Evolutionary conservation across 1,140 invertebrate genomes (phyloP).

Genomic region (Tetragonula clypearis): DNA sequence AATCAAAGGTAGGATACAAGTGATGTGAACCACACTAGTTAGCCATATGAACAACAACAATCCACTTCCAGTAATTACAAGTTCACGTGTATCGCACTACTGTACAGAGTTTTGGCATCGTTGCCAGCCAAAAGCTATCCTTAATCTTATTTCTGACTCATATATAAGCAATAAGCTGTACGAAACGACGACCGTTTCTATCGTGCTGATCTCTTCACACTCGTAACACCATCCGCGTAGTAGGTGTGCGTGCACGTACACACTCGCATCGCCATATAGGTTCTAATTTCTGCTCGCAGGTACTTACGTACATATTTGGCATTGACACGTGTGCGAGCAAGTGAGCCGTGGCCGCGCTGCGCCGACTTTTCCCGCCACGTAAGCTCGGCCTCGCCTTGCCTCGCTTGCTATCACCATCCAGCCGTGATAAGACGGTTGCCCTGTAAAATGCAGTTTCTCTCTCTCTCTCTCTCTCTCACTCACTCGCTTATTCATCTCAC

Average conservation of each 20-base stretch:
- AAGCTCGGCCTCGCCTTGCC: constrained; percentile 54
- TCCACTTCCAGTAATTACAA: no score
- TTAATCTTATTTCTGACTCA: not conserved
- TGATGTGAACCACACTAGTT: no score
- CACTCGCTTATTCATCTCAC: no score
- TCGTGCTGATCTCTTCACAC: not conserved
- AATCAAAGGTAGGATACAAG: no score
- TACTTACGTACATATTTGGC: constrained; percentile 37
- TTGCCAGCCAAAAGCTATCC: not conserved
- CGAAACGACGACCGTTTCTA: not conserved
- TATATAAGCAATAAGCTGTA: not conserved
- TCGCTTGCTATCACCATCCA: constrained; percentile 50
- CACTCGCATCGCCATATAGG: not conserved
- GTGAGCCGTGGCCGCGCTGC: constrained; percentile 35
- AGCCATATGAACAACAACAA: no score
- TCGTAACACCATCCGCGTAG: not conserved
- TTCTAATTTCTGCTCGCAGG: constrained; percentile 28
- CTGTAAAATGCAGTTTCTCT: constrained; percentile 47
- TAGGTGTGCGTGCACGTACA: no score
- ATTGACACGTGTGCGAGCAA: constrained; percentile 60
- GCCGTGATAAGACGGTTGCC: constrained; percentile 51
- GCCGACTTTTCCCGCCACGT: constrained; percentile 57
- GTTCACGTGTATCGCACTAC: not conserved
- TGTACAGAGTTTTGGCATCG: not conserved
- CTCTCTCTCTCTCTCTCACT: no score